Base-by-base conservation (phyloP, 2,113 vertebrate genomes). In the Chaetorhynchus papuensis region DNA sequence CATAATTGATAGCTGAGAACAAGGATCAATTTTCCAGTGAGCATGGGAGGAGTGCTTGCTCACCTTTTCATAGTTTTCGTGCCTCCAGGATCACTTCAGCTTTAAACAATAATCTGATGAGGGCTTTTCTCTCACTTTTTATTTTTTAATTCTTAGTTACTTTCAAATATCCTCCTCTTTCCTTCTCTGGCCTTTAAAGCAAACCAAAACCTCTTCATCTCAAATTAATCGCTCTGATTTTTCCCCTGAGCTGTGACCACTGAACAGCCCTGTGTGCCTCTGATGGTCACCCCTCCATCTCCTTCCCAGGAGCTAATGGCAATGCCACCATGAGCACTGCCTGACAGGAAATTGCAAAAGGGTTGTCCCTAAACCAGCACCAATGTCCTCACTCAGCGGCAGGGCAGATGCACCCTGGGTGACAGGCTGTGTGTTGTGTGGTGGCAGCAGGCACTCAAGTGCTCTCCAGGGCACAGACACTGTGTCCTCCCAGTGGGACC, bases 1-100 rank as follows among this genome's bases (percentile, higher is more conserved):
- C 39, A 76, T 94, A 90, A 95, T 86, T 71, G 68, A 89, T 86
- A 52, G 57, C 86, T 79, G 83, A 93, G 87, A 45, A 72, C 42
- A 54, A 37, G 28, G 61, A 93, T 85, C 65, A 82, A 33, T 65
- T 86, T 91, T 82, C 61, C 77, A 50, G 52, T 54, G 59, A 93
- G 81, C 23, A 33, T 21, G 12, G 54, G n/a, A 86, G 33, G 27
- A 91, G 28, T 6, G 10, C 33, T 80, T 0, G 0, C 66, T 64
- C 44, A 22, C 3, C 2, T 26, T 66, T 52, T 59, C 33, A 83
- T 68, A 18, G 33, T 94, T 81, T 91, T 92, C 4, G 7, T 82
- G 42, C 53, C 54, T 84, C 47, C 52, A 82, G 76, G 74, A 77
- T 69, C 50, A 23, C 11, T 60, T 94, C 24, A 88, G 54, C 68